A percentile compares a stretch with the other conserved stretches of the same genome.
Conservation (phyloP, 1,140 invertebrate genomes). For the Procambarus virginalis region DNA sequence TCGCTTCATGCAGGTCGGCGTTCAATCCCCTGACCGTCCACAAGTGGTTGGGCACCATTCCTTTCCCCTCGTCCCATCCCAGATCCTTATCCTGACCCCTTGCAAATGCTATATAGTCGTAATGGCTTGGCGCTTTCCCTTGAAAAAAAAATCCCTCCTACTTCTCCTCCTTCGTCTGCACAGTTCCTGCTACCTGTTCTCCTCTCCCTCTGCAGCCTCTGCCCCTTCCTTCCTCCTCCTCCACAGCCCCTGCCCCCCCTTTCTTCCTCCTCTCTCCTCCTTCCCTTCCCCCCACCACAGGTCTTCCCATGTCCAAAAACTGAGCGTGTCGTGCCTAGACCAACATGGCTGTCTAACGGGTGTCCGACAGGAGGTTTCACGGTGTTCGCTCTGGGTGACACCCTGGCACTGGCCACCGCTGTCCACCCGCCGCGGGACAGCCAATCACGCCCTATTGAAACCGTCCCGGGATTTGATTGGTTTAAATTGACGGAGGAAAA, state of each 20-base stretch:
- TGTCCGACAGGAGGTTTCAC: slow-evolving; percentile 64
- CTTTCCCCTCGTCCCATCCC: not conserved
- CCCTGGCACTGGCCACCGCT: slow-evolving; percentile 59
- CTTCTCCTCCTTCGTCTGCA: no score
- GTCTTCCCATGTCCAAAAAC: slow-evolving; percentile 23
- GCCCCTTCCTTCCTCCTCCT: no score
- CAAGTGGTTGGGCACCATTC: no score
- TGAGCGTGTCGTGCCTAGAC: slow-evolving; percentile 1
- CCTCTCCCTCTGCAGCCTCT: no score
- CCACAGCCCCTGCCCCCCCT: not conserved
- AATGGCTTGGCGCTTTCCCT: not conserved
- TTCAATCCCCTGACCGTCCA: no score
- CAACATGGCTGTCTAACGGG: slow-evolving; percentile 17
- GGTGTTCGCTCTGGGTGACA: slow-evolving; percentile 59
- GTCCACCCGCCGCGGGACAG: slow-evolving; percentile 62
- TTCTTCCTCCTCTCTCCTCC: not conserved
- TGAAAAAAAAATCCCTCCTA: not conserved
- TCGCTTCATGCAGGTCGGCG: no score
- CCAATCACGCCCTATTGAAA: slow-evolving; percentile 67
- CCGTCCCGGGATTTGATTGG: slow-evolving; percentile 66
- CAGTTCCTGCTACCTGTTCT: no score
- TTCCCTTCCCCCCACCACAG: not conserved
- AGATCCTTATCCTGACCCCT: not conserved
- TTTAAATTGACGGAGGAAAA: slow-evolving; percentile 68
- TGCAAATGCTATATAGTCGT: not conserved